Base-by-base conservation (phyloP, 2,888 invertebrate genomes). In the Melinaea menophilus region DNA sequence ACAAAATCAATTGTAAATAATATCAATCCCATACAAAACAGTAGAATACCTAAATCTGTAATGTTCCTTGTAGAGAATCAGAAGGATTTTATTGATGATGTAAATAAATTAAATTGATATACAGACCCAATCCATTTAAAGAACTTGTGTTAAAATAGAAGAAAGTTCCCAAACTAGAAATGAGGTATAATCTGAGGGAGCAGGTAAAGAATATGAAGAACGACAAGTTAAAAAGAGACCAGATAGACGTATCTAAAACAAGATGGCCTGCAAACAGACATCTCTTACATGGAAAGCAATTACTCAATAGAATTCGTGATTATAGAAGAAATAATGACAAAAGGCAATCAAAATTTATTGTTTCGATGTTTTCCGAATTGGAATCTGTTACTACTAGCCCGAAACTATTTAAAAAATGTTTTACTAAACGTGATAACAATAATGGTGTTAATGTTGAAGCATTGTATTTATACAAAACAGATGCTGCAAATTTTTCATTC, bases 141-240 rank as follows among this genome's bases (percentile, higher is more conserved):
- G 83, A 87, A 59, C 72, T 78, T 51, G 64, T 84, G 9, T 78
- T 79, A 2, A 86, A 84, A 74, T 79, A 81, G 61, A 85, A 78
- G 63, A 83, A 79, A 70, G 65, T 77, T 60, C 86, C 88, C 11
- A 83, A 80, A 72, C 73, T 86, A 4, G 78, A 86, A 69, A 69
- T 88, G n/a, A 79, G 75, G 64, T 87, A 88, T 56, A 84, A 84
- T 64, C 72, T 85, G 46, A 75, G 83, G 46, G 87, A 89, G 64
- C 85, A 86, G 22, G 22, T 22, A 69, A 88, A 80, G 67, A 80
- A 85, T 60, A 79, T 73, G 61, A 86, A 81, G 64, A 72, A 80
- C 37, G 80, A 82, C 11, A 67, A 72, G 58, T 41, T 76, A 0
- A 84, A 77, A 70, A 64, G 68, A 48, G 81, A 84, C 51, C 75